Conservation (phyloP, 2,797 vertebrate species). For the Pteronotus mesoamericanus region DNA sequence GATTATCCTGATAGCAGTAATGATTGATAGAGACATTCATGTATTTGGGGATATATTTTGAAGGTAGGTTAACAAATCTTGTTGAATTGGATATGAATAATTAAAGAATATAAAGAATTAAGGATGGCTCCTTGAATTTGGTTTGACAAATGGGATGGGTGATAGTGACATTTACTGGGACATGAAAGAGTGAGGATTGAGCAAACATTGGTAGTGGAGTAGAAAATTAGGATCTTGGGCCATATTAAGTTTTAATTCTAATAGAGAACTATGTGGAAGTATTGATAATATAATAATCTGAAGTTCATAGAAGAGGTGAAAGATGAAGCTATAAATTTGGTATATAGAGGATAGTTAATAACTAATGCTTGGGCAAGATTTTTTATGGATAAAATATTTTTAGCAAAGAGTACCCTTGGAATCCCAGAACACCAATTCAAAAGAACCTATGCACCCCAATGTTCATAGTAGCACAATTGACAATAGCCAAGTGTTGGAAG, state of each 20-base stretch:
- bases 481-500: too few species aligned
- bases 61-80: not conserved
- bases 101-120: not conserved
- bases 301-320: not conserved
- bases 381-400: not conserved
- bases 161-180: not conserved
- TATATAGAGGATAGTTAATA: not conserved
- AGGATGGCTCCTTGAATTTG: not conserved
- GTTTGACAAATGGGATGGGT: not conserved
- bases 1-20: not conserved
- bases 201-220: not conserved
- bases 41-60: not conserved
- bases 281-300: not conserved
- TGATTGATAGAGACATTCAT: not conserved
- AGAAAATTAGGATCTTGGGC: not conserved
- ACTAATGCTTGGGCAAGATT: not conserved
- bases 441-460: too few species aligned
- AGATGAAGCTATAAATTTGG: not conserved
- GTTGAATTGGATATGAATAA: not conserved
- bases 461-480: too few species aligned
- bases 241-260: not conserved
- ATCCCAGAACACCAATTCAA: too few species aligned
- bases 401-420: not conserved
- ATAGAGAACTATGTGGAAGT: not conserved
- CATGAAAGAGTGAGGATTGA: not conserved